phyloP scores from a whole-genome alignment of 2,797 vertebrate species.

The Cottoperca gobio region DNA sequence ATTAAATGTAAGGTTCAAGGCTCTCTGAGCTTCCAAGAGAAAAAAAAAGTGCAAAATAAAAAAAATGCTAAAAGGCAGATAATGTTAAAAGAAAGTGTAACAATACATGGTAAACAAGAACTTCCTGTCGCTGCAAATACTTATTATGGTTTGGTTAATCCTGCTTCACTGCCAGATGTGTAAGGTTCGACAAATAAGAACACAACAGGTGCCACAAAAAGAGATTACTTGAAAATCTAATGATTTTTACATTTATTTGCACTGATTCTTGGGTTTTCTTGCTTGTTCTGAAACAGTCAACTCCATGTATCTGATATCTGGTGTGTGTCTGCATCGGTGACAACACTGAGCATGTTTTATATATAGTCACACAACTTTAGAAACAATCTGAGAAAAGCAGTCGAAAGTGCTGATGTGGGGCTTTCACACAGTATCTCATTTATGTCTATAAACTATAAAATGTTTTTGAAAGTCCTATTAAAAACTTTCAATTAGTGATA shows the following conservation, averaged over 20 bases:
- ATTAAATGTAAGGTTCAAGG: neutral
- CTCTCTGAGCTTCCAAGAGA: neutral
- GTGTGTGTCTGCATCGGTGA: neutral
- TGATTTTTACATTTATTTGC: neutral
- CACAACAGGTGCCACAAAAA: conserved; percentile 9
- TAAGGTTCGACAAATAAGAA: conserved; percentile 1
- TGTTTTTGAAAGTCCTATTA: neutral
- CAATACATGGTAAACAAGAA: conserved; percentile 18
- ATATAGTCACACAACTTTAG: too few species aligned
- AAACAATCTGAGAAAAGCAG: neutral
- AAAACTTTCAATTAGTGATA: neutral
- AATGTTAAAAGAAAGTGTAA: neutral
- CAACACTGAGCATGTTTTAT: neutral
- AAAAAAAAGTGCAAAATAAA: conserved; percentile 1
- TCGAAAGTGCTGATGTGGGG: neutral
- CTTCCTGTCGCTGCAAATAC: neutral
- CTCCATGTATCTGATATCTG: neutral
- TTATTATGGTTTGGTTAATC: conserved; percentile 17
- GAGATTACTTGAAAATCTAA: neutral
- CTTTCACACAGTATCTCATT: neutral
- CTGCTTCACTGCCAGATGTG: conserved; percentile 21
- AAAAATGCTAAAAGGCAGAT: neutral
- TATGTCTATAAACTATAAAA: neutral
- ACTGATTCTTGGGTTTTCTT: neutral
- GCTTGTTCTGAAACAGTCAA: neutral